phyloP scores from a whole-genome alignment of 2,113 vertebrate genomes.

The Microcebus ravelobensis region DNA sequence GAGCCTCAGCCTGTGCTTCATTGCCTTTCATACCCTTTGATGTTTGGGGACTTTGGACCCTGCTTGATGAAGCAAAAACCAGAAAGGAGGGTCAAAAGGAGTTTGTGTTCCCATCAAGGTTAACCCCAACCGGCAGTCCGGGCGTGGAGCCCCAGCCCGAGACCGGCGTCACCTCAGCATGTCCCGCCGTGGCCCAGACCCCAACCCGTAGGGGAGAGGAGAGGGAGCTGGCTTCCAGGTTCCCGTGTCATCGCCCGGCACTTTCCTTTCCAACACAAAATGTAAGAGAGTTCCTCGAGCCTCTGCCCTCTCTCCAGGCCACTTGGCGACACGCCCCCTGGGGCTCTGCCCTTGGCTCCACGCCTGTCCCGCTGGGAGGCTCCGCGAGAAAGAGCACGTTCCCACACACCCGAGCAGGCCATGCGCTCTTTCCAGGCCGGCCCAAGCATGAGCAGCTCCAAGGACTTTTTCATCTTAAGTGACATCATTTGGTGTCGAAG shows the following conservation, averaged over 20 bases:
- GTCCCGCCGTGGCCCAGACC: rapidly evolving
- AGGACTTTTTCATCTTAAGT: neutral
- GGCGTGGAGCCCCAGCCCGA: neutral
- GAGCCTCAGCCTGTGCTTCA: rapidly evolving
- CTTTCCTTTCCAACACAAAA: neutral
- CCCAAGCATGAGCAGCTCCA: neutral
- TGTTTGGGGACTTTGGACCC: too few species aligned
- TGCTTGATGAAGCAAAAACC: neutral
- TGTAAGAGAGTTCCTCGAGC: neutral
- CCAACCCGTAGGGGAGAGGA: neutral
- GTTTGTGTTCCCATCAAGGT: neutral
- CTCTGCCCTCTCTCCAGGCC: neutral
- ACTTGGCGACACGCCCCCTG: rapidly evolving
- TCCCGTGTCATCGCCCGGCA: rapidly evolving
- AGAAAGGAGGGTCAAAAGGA: neutral
- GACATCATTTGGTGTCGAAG: constrained; percentile 31
- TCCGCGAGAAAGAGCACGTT: neutral
- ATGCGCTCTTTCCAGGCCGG: neutral
- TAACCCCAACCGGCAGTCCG: neutral
- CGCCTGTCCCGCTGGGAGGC: neutral
- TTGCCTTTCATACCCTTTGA: neutral
- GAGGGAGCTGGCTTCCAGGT: neutral
- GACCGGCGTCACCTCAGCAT: neutral
- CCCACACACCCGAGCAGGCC: neutral
- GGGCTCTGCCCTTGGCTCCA: neutral